These are phyloP conservation scores for Distichodus sexfasciatus DNA, from an alignment of 2,797 vertebrate genomes.

Conservation along the genomic window DNA sequence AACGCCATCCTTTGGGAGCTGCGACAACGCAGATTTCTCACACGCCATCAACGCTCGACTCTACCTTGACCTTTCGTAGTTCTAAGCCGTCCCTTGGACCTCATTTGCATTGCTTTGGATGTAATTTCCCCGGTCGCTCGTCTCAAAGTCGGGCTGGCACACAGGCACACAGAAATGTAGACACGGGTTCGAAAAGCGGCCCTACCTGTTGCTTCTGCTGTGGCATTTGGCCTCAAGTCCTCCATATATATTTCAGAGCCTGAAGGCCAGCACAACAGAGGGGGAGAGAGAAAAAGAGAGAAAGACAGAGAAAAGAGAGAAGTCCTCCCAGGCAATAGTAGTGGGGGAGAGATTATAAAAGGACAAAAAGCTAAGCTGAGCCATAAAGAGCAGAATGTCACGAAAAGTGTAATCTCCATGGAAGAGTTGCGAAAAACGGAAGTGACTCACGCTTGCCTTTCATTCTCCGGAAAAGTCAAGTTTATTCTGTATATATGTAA, in stretches of 20 bases:
- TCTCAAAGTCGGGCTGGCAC: not conserved
- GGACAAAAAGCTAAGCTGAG: conserved; percentile 43
- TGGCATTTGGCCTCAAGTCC: conserved; percentile 48
- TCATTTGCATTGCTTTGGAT: not conserved
- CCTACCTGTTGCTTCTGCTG: conserved; percentile 45
- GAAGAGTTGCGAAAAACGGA: not conserved
- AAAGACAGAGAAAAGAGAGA: conserved; percentile 1
- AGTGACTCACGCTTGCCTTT: no score
- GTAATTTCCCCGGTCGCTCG: not conserved
- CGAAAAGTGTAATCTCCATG: not conserved
- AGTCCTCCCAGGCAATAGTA: conserved; percentile 6
- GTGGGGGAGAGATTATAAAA: conserved; percentile 35
- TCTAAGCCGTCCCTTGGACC: not conserved
- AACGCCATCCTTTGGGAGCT: not conserved
- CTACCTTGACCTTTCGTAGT: not conserved
- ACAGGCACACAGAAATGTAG: conserved; percentile 18
- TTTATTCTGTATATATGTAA: no score
- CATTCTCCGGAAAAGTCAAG: no score
- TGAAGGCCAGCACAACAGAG: conserved; percentile 41
- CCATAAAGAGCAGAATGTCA: not conserved
- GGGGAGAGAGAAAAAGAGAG: conserved; percentile 52
- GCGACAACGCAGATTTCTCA: not conserved
- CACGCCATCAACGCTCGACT: not conserved
- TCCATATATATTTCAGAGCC: conserved; percentile 48
- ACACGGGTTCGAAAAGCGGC: conserved; percentile 37